Evolutionary conservation across 2,888 invertebrate genomes (phyloP), one percentile per base, ranked within the genome.

Genomic region (Polydrusus cervinus): DNA sequence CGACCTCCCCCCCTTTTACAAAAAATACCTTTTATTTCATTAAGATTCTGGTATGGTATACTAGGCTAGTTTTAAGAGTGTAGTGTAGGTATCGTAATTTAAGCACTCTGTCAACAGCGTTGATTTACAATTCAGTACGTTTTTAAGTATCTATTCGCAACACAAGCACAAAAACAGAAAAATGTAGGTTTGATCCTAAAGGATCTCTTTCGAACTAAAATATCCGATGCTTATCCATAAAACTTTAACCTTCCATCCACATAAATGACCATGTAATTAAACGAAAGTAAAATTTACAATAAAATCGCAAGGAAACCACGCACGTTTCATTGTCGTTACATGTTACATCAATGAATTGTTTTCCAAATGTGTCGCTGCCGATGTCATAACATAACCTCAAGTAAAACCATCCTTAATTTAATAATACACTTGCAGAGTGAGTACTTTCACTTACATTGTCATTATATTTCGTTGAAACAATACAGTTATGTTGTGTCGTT

Each of bases 401-500:
- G 34, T 55, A 71, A 40, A 20, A 40, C 34, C 61, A 43, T 55
- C 49, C 60, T 64, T 47, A 60, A 60, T 40, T 53, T 60, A 72
- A 72, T 65, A 72, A 66, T 66, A 57, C 71, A 61, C 65, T 65
- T 71, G 51, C 65, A 20, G 25, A 49, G n/a, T 65, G 20, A 34
- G 38, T 66, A 51, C 40, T 66, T 66, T 72, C 72, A 64, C 66
- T 72, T 72, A 20, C 72, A 38, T 53, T 38, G 65, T 55, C 66
- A 60, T 72, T 72, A 57, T 47, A 20, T 51, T 64, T 45, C 34
- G 38, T 45, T 71, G 30, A 65, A 55, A 71, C 55, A 71, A 71
- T 71, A 34, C 34, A 60, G 14, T 16, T 60, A 38, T 10, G 20
- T 57, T 57, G 38, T 60, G 57, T 38, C 55, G 38, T 60, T 16